Evolutionary conservation across 2,113 vertebrate genomes (phyloP).

Genomic region (Oryzias celebensis): DNA sequence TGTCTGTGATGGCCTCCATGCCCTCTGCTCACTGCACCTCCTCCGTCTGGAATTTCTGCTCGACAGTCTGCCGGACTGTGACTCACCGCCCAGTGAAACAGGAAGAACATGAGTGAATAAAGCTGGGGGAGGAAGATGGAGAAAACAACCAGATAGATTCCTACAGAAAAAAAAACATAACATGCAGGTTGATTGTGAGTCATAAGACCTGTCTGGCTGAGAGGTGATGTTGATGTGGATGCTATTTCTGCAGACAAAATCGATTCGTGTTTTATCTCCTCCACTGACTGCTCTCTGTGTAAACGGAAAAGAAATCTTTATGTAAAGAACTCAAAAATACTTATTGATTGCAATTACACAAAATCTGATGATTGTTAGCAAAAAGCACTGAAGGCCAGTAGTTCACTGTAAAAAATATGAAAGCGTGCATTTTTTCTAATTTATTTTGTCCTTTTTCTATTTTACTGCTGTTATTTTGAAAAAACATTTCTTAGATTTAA

Average conservation of each 20-base stretch:
- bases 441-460: too few relatives aligned
- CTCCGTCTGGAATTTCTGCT: conserved; percentile 40
- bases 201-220: conserved; percentile 43
- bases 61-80: conserved; percentile 35
- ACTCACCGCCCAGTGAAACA: conserved; percentile 52
- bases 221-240: conserved; percentile 60
- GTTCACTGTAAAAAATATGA: too few relatives aligned
- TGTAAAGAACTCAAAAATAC: not conserved
- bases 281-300: conserved; percentile 4
- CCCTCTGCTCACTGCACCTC: conserved; percentile 42
- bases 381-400: not conserved
- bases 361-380: conserved; percentile 3
- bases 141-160: conserved; percentile 25
- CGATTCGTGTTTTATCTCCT: conserved; percentile 53
- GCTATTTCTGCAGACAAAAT: conserved; percentile 66
- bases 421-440: too few relatives aligned
- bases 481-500: too few relatives aligned
- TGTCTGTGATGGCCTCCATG: conserved; percentile 21
- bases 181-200: conserved; percentile 38
- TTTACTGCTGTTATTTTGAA: too few relatives aligned
- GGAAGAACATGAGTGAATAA: conserved; percentile 19
- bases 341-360: conserved; percentile 30
- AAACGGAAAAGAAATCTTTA: not conserved
- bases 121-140: conserved; percentile 24
- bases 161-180: not conserved